Conservation (phyloP, 2,113 vertebrate genomes). For the Panthera tigris region DNA sequence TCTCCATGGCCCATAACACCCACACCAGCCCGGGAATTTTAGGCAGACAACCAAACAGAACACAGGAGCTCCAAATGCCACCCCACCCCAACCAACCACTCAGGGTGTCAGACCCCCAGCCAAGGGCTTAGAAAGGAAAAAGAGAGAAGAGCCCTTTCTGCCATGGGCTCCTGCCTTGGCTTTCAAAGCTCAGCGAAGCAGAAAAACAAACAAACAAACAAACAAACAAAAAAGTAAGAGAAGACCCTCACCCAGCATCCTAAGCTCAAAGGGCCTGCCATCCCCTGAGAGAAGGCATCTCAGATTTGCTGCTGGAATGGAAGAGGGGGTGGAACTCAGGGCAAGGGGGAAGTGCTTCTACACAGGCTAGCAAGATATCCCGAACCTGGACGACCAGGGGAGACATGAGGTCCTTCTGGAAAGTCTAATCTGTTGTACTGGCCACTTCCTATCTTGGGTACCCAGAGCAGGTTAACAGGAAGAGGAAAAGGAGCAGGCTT, state of each 20-base stretch:
- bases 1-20: fast-evolving
- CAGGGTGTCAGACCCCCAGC: background rate
- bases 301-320: background rate
- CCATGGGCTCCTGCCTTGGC: no score
- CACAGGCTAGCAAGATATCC: no score
- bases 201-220: background rate
- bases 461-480: background rate
- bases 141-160: background rate
- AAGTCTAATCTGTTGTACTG: background rate
- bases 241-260: background rate
- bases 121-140: background rate
- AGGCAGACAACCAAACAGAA: background rate
- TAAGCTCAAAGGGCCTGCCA: background rate
- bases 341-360: background rate
- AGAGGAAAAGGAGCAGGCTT: background rate
- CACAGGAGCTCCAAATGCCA: background rate
- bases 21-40: background rate
- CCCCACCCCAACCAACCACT: background rate
- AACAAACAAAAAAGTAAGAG: background rate
- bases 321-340: background rate
- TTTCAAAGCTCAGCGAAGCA: background rate
- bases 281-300: background rate
- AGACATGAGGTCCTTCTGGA: background rate
- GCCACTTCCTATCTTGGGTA: background rate
- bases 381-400: background rate